These are phyloP conservation scores for Drosophila setifemur DNA, from an alignment of 1,140 invertebrate species.

Conservation along the genomic window DNA sequence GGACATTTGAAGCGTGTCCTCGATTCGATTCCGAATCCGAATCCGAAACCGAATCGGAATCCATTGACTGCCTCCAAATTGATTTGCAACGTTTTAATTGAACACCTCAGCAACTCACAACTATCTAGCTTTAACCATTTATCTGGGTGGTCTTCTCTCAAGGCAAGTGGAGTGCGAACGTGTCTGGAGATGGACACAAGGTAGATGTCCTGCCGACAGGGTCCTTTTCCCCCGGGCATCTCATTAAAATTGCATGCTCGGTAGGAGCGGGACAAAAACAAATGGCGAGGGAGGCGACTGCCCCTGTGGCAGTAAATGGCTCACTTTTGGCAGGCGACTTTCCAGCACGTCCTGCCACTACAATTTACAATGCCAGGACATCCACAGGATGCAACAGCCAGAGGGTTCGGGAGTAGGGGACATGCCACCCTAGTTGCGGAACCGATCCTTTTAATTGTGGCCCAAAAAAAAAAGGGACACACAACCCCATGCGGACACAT, in stretches of 20 bases:
- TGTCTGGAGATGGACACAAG: constrained; percentile 26
- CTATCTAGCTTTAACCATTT: constrained; percentile 40
- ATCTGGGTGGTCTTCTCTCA: constrained; percentile 54
- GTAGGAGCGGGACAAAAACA: constrained; percentile 23
- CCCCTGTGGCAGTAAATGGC: constrained; percentile 65
- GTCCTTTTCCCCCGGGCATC: constrained; percentile 31
- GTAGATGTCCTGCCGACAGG: constrained; percentile 4
- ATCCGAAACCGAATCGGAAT: constrained; percentile 4
- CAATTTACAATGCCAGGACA: constrained; percentile 46
- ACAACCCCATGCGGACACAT: constrained; percentile 42
- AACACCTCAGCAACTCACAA: constrained; percentile 34
- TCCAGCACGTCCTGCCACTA: constrained; percentile 62
- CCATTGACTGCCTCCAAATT: constrained; percentile 63
- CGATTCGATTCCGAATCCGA: constrained; percentile 28
- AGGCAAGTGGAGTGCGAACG: constrained; percentile 57
- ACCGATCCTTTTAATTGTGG: constrained; percentile 78
- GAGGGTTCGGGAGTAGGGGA: neutral
- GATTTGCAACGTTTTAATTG: constrained; percentile 81
- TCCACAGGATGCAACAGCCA: constrained; percentile 25
- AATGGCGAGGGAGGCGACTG: constrained; percentile 34
- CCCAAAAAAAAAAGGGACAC: constrained; percentile 59
- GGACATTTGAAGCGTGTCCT: constrained; percentile 48
- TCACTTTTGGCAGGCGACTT: constrained; percentile 76
- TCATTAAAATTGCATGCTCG: constrained; percentile 57
- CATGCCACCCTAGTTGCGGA: constrained; percentile 79